phyloP scores from a whole-genome alignment of 2,797 vertebrate genomes.

The Austrolebias charrua region DNA sequence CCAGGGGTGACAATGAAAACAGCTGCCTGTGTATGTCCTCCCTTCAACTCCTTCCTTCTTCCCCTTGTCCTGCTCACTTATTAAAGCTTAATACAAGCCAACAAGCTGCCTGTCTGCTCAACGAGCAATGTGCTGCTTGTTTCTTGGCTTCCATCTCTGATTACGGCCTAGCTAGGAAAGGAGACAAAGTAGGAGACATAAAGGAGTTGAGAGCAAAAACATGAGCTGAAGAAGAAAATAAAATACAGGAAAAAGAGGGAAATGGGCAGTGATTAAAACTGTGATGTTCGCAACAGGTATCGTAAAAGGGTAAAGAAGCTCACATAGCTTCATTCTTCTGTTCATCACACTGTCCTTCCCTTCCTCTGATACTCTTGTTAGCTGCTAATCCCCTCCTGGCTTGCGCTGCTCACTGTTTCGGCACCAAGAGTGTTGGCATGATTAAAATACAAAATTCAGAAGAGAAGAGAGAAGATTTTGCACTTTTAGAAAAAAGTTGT shows the following conservation, averaged over 20 bases:
- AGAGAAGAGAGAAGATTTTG: conserved; percentile 36
- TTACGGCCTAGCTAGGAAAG: conserved; percentile 68
- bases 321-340: conserved; percentile 29
- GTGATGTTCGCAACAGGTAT: conserved; percentile 8
- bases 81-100: conserved; percentile 78
- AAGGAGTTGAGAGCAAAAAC: conserved; percentile 20
- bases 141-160: conserved; percentile 71
- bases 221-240: conserved; percentile 1
- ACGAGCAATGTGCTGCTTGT: conserved; percentile 61
- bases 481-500: conserved; percentile 29
- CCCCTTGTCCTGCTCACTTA: conserved; percentile 61
- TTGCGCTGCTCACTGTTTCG: conserved; percentile 46
- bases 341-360: conserved; percentile 25
- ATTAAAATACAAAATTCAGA: conserved; percentile 38
- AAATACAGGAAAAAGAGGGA: conserved; percentile 8
- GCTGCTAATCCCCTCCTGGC: conserved; percentile 52
- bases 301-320: conserved; percentile 22
- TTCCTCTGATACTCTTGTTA: conserved; percentile 52
- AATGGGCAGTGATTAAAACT: conserved; percentile 28
- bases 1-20: conserved; percentile 43
- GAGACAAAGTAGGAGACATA: conserved; percentile 29
- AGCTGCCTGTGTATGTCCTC: conserved; percentile 37
- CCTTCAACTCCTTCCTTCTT: conserved; percentile 46
- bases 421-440: conserved; percentile 42
- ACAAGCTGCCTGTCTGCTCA: conserved; percentile 66